Evolutionary conservation across 1,140 invertebrate genomes (phyloP).

Genomic region (Danaus melanippus): DNA sequence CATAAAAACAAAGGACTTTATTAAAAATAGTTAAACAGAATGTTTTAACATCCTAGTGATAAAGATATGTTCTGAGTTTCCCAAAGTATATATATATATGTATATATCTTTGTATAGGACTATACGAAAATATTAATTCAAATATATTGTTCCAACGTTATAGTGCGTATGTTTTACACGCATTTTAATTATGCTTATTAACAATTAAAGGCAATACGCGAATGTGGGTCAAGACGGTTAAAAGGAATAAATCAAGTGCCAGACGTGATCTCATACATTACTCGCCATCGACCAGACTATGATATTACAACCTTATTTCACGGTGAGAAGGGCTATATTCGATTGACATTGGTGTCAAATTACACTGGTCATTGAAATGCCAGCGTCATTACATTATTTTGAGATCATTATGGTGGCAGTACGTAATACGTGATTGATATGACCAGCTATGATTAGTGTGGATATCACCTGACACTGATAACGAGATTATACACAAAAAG

Average conservation of each 20-base stretch:
- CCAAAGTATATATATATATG: too few species aligned
- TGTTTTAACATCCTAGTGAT: too few species aligned
- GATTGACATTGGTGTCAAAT: conserved; percentile 14
- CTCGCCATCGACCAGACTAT: conserved; percentile 13
- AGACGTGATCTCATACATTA: conserved; percentile 55
- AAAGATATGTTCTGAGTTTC: too few species aligned
- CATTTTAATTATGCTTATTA: conserved; percentile 71
- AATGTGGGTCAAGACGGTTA: conserved; percentile 68
- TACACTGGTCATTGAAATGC: conserved; percentile 37
- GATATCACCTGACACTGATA: conserved; percentile 9
- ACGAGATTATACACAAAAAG: too few species aligned
- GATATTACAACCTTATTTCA: conserved; percentile 11
- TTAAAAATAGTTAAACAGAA: too few species aligned
- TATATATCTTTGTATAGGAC: too few species aligned
- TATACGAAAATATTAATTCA: too few species aligned
- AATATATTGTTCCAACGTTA: background rate
- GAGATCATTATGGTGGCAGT: conserved; percentile 59
- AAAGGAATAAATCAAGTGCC: conserved; percentile 67
- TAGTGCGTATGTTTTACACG: conserved; percentile 49
- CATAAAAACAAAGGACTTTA: too few species aligned
- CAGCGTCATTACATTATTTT: conserved; percentile 65
- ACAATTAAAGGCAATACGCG: conserved; percentile 67
- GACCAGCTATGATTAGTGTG: conserved; percentile 20
- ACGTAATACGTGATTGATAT: conserved; percentile 59
- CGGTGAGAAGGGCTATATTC: conserved; percentile 30